Evolutionary conservation across 2,113 vertebrate genomes (phyloP).

Genomic region (Budorcas taxicolor): DNA sequence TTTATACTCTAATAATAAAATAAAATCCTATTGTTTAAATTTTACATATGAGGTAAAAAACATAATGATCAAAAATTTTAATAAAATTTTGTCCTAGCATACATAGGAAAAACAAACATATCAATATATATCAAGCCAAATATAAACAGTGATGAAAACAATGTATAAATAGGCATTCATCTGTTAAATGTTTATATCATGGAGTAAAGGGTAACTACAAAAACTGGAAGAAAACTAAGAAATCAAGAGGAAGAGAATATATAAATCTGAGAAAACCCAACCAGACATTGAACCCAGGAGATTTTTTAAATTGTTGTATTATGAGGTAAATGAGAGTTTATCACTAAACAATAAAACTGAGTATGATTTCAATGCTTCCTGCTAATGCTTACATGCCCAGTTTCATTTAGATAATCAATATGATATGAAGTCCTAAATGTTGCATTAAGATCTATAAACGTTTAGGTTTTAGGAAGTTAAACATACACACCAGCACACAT

Average conservation of each 20-base stretch:
- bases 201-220: not conserved
- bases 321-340: not conserved
- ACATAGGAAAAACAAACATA: not conserved
- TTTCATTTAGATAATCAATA: not conserved
- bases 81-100: not conserved
- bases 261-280: not conserved
- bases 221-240: not conserved
- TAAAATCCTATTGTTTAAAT: not conserved
- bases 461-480: not conserved
- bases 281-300: not conserved
- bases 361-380: not conserved
- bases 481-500: accelerated
- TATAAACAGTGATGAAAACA: not conserved
- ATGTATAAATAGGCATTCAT: not conserved
- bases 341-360: not conserved
- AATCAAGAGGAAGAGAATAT: not conserved
- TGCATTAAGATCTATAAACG: not conserved
- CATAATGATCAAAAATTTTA: not conserved
- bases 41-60: not conserved
- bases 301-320: not conserved
- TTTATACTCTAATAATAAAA: not conserved
- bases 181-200: not conserved
- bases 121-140: not conserved
- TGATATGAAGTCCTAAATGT: not conserved
- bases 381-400: not conserved